phyloP scores from a whole-genome alignment of 2,113 vertebrate genomes.

The Poecilia latipinna region DNA sequence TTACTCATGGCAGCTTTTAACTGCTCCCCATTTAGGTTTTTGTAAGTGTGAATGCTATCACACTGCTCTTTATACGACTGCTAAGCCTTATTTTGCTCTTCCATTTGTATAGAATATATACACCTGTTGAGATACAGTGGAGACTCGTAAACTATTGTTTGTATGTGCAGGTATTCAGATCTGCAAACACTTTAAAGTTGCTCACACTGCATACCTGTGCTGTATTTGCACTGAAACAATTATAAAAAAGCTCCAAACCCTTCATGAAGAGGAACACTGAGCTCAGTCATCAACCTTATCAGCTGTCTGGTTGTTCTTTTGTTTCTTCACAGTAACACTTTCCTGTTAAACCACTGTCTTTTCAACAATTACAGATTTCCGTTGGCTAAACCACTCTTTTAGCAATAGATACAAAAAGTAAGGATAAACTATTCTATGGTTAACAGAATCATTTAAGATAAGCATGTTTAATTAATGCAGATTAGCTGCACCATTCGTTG shows the following conservation, averaged over 20 bases:
- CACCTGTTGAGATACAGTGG: too few relatives aligned
- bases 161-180: too few relatives aligned
- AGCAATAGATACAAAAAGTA: too few relatives aligned
- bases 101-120: too few relatives aligned
- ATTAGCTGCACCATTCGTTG: neutral
- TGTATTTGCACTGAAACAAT: neutral
- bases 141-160: too few relatives aligned
- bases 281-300: neutral
- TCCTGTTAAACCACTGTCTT: neutral
- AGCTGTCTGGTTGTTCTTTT: neutral
- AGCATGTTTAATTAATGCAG: neutral
- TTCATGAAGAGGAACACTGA: neutral
- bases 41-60: too few relatives aligned
- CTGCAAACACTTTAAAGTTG: slow-evolving; percentile 70
- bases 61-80: too few relatives aligned
- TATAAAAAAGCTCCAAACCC: neutral
- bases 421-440: too few relatives aligned
- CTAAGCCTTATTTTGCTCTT: too few relatives aligned
- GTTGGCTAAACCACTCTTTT: too few relatives aligned
- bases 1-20: neutral
- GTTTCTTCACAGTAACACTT: neutral
- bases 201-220: slow-evolving; percentile 48
- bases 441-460: neutral
- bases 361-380: neutral
- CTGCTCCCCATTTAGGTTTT: slow-evolving; percentile 36